Evolutionary conservation across 2,113 vertebrate species (phyloP).

Genomic region (Paradisaea rubra): DNA sequence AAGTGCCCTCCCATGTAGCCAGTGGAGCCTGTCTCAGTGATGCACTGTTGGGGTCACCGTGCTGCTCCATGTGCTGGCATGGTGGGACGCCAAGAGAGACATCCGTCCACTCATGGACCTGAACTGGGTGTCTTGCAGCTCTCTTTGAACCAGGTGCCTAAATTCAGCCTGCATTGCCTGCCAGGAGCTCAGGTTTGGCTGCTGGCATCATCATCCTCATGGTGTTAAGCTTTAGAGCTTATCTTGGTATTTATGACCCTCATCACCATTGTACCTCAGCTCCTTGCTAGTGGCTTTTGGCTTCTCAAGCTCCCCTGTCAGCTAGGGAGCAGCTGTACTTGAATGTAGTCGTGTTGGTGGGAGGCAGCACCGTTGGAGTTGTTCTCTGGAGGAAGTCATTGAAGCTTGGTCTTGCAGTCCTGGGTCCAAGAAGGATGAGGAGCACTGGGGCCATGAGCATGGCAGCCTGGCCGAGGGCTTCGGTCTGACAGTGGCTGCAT

Average conservation of each 20-base stretch:
- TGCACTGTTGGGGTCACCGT: not conserved
- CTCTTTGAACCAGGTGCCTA: not conserved
- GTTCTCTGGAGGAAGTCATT: rapidly evolving
- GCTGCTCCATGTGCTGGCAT: not conserved
- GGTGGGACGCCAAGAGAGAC: not conserved
- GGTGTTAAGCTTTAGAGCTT: not conserved
- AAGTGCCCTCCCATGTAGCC: rapidly evolving
- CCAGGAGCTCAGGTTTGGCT: not conserved
- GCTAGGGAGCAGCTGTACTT: not conserved
- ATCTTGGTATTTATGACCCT: not conserved
- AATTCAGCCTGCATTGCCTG: not conserved
- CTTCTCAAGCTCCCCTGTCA: not conserved
- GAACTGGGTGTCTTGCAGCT: not conserved
- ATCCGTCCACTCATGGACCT: not conserved
- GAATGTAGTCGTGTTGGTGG: rapidly evolving
- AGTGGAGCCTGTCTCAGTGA: not conserved
- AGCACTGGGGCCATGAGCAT: not conserved
- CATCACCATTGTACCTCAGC: not conserved
- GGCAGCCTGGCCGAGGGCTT: not conserved
- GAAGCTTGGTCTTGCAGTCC: not conserved
- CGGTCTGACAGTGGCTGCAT: not conserved
- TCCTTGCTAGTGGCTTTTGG: not conserved
- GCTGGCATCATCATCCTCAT: not conserved
- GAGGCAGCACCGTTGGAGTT: not conserved
- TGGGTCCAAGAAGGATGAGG: not conserved